Base-by-base conservation (phyloP, 2,888 invertebrate genomes). In the Antitype chi region DNA sequence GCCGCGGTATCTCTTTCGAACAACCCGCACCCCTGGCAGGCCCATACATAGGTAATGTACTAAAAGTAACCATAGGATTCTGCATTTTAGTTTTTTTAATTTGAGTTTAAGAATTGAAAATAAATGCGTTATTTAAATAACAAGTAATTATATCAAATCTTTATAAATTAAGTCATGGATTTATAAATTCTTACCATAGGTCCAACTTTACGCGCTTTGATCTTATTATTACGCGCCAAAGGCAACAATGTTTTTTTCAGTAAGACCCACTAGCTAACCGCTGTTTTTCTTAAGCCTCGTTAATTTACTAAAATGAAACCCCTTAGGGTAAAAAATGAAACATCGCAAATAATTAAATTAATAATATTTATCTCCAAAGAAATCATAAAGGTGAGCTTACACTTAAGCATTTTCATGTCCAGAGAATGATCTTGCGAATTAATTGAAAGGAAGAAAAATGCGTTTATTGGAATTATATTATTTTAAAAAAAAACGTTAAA, bases 311-410 rank as follows among this genome's bases (percentile, higher is more conserved):
- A 64, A 60, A 72, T 49, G 8, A 67, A 59, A 72, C 57, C 75
- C 81, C 83, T 80, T 59, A 32, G 70, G 74, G 76, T 20, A 64
- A 80, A 84, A 89, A 62, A 5, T 38, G 55, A 74, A 88, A 80
- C 83, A 86, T 81, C 72, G 72, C 78, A 75, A 70, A 70, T 87
- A 88, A 89, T 88, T 85, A 87, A 85, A 82, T 78, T 72, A 84
- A 76, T 80, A 64, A 53, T 74, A 69, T 85, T 85, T 74, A 70
- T 76, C 67, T 55, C 59, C 28, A 28, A 80, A 78, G 43, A 81
- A 72, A 85, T 79, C 69, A 77, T 85, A 73, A 83, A 20, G 80
- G 43, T 47, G 6, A 47, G 20, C 13, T 17, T 38, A 52, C 52
- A 80, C 23, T 64, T 9, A 25, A 47, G 1, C 2, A 17, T 13